A percentile compares a stretch with the other conserved stretches of the same genome.
Conservation (phyloP, 2,113 vertebrate genomes). For the western clawed frog (Xenopus tropicalis) region DNA sequence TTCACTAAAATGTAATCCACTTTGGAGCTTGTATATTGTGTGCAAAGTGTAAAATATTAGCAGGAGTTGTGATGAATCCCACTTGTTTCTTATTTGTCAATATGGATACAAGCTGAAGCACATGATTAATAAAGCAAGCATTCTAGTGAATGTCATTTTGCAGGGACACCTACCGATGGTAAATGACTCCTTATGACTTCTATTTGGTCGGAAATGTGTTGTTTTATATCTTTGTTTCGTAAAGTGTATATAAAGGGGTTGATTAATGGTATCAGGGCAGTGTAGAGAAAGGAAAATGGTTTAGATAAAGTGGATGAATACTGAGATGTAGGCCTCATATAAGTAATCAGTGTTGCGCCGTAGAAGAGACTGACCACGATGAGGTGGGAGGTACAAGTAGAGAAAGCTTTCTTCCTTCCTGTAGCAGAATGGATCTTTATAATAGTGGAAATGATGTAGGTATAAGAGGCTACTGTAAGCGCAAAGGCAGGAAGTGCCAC, state of each 20-base stretch:
- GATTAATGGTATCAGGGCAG: not conserved
- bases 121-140: too few species aligned
- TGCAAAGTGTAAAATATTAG: too few species aligned
- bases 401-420: conserved; percentile 1
- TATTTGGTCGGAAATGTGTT: too few species aligned
- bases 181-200: too few species aligned
- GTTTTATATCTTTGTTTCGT: conserved; percentile 5
- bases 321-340: not conserved
- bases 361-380: conserved; percentile 4
- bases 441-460: not conserved
- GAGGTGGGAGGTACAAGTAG: conserved; percentile 7
- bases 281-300: not conserved
- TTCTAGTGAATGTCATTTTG: too few species aligned
- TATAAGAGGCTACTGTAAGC: not conserved
- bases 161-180: too few species aligned
- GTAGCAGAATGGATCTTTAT: not conserved
- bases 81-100: too few species aligned
- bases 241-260: conserved; percentile 8
- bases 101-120: too few species aligned
- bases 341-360: not conserved
- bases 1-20: too few species aligned
- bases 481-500: not conserved
- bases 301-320: not conserved
- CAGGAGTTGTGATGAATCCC: too few species aligned
- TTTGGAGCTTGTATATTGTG: too few species aligned